Evolutionary conservation across 2,797 vertebrate species (phyloP), one percentile per base, ranked within the genome.

Genomic region (Sebastes taczanowskii): DNA sequence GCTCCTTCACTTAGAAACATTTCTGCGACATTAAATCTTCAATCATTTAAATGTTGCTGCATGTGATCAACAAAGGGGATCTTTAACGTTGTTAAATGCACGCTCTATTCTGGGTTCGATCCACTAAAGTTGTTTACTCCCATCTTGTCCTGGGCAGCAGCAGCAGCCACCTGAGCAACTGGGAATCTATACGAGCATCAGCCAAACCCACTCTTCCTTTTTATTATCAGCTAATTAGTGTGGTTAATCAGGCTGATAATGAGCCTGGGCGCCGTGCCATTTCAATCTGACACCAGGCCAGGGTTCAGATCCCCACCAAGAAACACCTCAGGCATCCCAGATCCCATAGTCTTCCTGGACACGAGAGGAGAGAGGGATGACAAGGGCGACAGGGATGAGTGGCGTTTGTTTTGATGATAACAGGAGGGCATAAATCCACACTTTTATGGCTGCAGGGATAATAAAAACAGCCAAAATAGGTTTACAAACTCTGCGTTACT

Each of bases 221-320:
- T 92, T 95, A 94, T 96, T 92, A 94, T 89, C 86, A 91, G 93
- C 85, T 96, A 95, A 95, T 97, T 96, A 96, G 94, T 75, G 83
- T 88, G 92, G 85, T 94, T 95, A 96, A 96, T 96, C 94, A 96
- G 93, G 88, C 93, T 93, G 91, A 91, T 93, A 95, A 96, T 95
- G 94, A 96, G 90, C 90, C 88, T 58, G 65, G 88, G 91, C 84
- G 2, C 22, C 8, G 3, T 83, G 93, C 89, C 90, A 91, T 92
- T 93, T 92, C 83, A 89, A 84, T 90, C 87, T 92, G 92, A 95
- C 92, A 91, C 84, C 74, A 83, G 90, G 86, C 84, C 86, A 67
- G 78, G 88, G 91, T 87, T 93, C 87, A 88, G 79, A 81, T 85
- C 82, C 68, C 84, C 68, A 60, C 80, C 53, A 59, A 76, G 78